These are phyloP conservation scores for Phyllostomus discolor DNA, from an alignment of 2,113 vertebrate genomes.

Conservation along the genomic window DNA sequence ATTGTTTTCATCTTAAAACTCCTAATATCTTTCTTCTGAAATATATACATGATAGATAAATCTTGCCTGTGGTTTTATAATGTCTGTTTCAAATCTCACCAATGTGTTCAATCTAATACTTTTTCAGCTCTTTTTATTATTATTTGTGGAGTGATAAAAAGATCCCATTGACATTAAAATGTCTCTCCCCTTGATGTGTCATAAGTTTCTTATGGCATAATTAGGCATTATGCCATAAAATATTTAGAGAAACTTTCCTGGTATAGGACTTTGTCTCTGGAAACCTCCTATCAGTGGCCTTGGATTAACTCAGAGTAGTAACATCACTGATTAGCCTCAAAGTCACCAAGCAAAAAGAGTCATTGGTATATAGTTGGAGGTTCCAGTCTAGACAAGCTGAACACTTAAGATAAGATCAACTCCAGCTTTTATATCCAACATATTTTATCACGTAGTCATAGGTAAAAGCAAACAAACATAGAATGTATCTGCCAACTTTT, in stretches of 20 bases:
- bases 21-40: conserved; percentile 13
- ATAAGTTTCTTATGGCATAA: background rate
- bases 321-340: background rate
- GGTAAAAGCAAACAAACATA: background rate
- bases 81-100: background rate
- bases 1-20: background rate
- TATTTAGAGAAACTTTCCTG: background rate
- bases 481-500: background rate
- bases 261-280: background rate
- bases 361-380: background rate
- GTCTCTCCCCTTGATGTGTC: background rate
- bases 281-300: background rate
- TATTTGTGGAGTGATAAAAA: background rate
- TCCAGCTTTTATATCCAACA: background rate
- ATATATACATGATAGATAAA: background rate
- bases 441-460: background rate
- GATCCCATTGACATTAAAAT: background rate
- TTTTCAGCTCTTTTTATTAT: background rate
- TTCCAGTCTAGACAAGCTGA: background rate
- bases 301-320: background rate
- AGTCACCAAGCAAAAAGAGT: background rate
- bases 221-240: no score
- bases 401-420: background rate
- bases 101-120: background rate
- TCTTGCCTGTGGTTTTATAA: background rate